Evolutionary conservation across 1,140 invertebrate genomes (phyloP), one percentile per base, ranked within the genome.

Genomic region (Popillia japonica): DNA sequence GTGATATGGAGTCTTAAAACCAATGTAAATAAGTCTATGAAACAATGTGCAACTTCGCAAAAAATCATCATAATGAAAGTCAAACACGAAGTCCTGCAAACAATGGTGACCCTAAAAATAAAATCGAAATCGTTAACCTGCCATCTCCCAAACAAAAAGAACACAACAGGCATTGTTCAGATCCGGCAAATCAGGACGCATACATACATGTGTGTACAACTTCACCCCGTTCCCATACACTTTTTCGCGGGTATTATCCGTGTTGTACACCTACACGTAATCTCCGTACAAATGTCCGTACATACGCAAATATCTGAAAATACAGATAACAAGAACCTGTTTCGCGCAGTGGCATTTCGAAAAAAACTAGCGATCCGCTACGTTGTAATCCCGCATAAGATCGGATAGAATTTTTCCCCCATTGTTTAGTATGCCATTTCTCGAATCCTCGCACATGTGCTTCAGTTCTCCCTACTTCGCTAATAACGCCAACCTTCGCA

Each of bases 241-340:
- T 55, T 55, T 55, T 55, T 55, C n/a, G 6, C 14, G 14, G 14
- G 14, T 55, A n/a, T 55, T 55, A 55, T 55, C 48, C 48, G 14
- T 55, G 48, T 55, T 6, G 14, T 55, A 17, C 14, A 17, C 48
- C 48, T 17, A 17, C 44, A n/a, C 48, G 48, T 55, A 55, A n/a
- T 55, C 48, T 55, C n/a, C 17, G 61, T 68, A 68, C 61, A 68
- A 9, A 34, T 7, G 22, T 9, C 20, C 61, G 48, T 55, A 14
- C n/a, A 68, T 27, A 22, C 61, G 61, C 61, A 68, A 68, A 68
- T 17, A 68, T 68, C 61, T 68, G 61, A 27, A 68, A 68, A 68
- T 27, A 68, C 61, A 68, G 61, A 68, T 68, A 68, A 68, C 6
- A 55, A 10, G 44, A 68, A 68, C 61, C 61, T 68, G 61, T 68